phyloP scores from a whole-genome alignment of 2,797 vertebrate genomes.

The Coluber constrictor region DNA sequence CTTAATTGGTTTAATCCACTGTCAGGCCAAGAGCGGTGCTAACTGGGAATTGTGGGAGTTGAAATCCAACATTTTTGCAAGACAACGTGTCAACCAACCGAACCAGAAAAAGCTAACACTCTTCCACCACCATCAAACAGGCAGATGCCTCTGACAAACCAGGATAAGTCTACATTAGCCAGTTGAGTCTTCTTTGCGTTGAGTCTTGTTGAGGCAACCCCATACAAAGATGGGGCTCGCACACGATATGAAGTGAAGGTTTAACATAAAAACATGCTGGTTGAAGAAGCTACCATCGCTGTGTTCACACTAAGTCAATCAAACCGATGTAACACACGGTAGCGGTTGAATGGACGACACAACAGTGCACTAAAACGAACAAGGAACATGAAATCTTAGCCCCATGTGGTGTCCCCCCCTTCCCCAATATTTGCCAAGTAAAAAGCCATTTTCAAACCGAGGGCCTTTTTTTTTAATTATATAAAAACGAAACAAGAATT shows the following conservation, averaged over 20 bases:
- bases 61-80: not conserved
- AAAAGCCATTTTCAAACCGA: not conserved
- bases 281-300: not conserved
- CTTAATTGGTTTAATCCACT: not conserved
- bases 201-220: not conserved
- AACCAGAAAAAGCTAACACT: too few species aligned
- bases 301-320: not conserved
- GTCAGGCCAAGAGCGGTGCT: not conserved
- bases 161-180: not conserved
- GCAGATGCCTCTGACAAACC: not conserved
- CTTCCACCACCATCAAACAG: not conserved
- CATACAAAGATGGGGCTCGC: not conserved
- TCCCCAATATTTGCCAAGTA: not conserved
- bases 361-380: not conserved
- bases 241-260: not conserved
- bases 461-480: not conserved
- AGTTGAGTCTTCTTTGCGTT: not conserved
- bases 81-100: not conserved
- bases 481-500: not conserved
- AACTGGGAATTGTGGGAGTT: not conserved
- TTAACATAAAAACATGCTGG: not conserved
- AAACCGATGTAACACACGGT: not conserved
- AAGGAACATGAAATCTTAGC: not conserved
- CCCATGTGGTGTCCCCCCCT: not conserved
- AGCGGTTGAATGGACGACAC: not conserved